Conservation (phyloP, 2,113 vertebrate species). For the Syngnathus floridae region DNA sequence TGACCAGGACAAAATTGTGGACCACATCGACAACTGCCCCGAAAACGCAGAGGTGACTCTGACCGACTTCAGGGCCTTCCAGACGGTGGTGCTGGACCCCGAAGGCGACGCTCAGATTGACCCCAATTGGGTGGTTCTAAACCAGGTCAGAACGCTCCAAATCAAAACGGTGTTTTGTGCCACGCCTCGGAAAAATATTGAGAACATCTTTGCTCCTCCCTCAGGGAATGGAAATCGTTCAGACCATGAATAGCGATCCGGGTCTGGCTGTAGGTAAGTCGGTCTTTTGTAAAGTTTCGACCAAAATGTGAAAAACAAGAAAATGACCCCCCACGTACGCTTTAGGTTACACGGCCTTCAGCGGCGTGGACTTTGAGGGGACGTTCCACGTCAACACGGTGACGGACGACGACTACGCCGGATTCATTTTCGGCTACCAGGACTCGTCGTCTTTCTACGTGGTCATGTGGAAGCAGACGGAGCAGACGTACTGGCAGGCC, state of each 20-base stretch:
- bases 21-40: constrained; percentile 91
- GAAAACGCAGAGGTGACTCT: constrained; percentile 95
- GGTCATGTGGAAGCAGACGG: constrained; percentile 99
- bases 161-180: not conserved
- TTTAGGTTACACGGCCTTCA: constrained; percentile 97
- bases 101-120: constrained; percentile 98
- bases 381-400: constrained; percentile 97
- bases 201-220: not conserved
- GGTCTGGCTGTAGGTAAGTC: constrained; percentile 93
- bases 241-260: constrained; percentile 98
- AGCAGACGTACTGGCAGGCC: constrained; percentile 98
- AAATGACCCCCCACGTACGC: not conserved
- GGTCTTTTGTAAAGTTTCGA: not conserved
- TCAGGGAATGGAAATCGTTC: constrained; percentile 99
- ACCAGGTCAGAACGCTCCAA: constrained; percentile 73
- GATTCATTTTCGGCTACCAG: constrained; percentile 98
- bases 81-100: constrained; percentile 94
- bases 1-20: constrained; percentile 94
- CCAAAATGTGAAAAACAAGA: not conserved
- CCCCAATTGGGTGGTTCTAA: constrained; percentile 97
- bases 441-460: constrained; percentile 98
- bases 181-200: not conserved
- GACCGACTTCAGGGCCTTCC: constrained; percentile 97
- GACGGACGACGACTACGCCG: constrained; percentile 95
- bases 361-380: constrained; percentile 96